phyloP scores from a whole-genome alignment of 2,888 invertebrate species.

The Holacanthella duospinosa region DNA sequence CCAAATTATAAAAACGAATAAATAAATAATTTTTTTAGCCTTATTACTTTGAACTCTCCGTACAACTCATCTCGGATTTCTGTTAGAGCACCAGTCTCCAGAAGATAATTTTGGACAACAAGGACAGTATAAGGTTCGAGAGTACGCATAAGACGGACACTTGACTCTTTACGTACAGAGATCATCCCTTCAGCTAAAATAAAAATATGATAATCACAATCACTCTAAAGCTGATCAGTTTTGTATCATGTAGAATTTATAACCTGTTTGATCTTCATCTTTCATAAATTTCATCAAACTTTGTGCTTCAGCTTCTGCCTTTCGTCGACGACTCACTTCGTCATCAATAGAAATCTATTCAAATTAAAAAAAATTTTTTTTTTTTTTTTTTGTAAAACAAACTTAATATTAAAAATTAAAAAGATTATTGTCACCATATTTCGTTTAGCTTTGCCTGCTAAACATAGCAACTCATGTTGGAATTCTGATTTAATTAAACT shows the following conservation, averaged over 20 bases:
- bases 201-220: not conserved
- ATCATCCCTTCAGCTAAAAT: conserved; percentile 15
- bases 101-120: conserved; percentile 30
- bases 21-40: not conserved
- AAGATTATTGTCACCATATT: too few species aligned
- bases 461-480: conserved; percentile 28
- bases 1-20: not conserved
- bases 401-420: not conserved
- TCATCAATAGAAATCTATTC: conserved; percentile 32
- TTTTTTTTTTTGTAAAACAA: too few species aligned
- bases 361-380: too few species aligned
- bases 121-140: conserved; percentile 27
- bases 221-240: not conserved
- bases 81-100: conserved; percentile 36
- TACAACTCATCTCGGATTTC: conserved; percentile 32
- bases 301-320: conserved; percentile 28
- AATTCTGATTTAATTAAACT: conserved; percentile 26
- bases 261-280: conserved; percentile 20
- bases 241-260: not conserved
- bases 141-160: conserved; percentile 22
- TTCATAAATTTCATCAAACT: conserved; percentile 21
- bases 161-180: conserved; percentile 22
- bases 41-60: conserved; percentile 27
- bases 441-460: conserved; percentile 23
- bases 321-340: conserved; percentile 23